phyloP scores from a whole-genome alignment of 2,888 invertebrate genomes.

The Arge pagana region DNA sequence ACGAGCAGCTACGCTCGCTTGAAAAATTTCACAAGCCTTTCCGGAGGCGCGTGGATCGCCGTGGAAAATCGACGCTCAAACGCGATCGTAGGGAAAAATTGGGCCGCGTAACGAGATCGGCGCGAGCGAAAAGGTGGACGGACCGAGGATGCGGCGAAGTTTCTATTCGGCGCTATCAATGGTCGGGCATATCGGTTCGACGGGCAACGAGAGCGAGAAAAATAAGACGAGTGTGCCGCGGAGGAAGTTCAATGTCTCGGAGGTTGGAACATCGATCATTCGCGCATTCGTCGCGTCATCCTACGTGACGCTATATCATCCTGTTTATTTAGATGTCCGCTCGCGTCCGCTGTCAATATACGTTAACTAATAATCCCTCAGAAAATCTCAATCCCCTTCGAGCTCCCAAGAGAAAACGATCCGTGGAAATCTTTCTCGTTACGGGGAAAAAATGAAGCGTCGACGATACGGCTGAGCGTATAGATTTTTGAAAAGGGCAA shows the following conservation, averaged over 20 bases:
- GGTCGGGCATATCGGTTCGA: too few species aligned
- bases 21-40: background rate
- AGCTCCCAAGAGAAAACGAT: too few species aligned
- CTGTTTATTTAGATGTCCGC: slow-evolving; percentile 41
- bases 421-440: too few species aligned
- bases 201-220: too few species aligned
- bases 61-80: slow-evolving; percentile 7
- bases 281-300: slow-evolving; percentile 47
- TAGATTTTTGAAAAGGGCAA: slow-evolving; percentile 1
- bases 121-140: too few species aligned
- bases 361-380: slow-evolving; percentile 36
- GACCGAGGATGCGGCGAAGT: too few species aligned
- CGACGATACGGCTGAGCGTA: too few species aligned
- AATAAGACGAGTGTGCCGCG: too few species aligned
- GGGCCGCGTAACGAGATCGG: too few species aligned
- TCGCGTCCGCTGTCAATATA: slow-evolving; percentile 38
- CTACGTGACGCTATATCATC: slow-evolving; percentile 29
- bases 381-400: slow-evolving; percentile 20
- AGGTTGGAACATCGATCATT: slow-evolving; percentile 53
- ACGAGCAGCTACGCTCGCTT: slow-evolving; percentile 13
- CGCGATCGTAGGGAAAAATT: slow-evolving; percentile 9
- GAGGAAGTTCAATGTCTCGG: too few species aligned
- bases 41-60: background rate
- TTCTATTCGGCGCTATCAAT: too few species aligned
- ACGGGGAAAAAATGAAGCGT: too few species aligned